Percentiles rank a stretch among this genome's conserved stretches.
Conservation (phyloP, 2,888 invertebrate species). For the Oxyteleia sp. region DNA sequence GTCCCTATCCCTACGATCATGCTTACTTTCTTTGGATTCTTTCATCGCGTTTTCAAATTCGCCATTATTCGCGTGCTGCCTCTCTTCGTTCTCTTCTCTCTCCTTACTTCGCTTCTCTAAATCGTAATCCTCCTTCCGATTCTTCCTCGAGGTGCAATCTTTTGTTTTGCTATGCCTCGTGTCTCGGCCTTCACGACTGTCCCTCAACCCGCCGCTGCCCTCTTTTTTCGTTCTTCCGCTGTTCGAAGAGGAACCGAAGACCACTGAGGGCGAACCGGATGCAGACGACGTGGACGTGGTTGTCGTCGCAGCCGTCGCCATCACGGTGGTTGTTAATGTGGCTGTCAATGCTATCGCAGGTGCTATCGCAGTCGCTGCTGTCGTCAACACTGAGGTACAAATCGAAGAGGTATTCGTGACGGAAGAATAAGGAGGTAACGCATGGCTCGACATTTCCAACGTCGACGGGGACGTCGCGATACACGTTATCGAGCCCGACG, state of each 20-base stretch:
- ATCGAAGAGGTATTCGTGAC: slow-evolving; percentile 72
- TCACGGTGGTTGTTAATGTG: slow-evolving; percentile 53
- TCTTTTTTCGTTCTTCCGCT: slow-evolving; percentile 82
- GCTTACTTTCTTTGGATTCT: no score
- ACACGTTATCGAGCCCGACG: slow-evolving; percentile 32
- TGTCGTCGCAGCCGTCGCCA: slow-evolving; percentile 63
- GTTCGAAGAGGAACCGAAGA: slow-evolving; percentile 58
- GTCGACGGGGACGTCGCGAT: slow-evolving; percentile 52
- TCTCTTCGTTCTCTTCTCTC: slow-evolving; percentile 80
- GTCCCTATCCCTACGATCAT: no score
- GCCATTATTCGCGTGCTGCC: no score
- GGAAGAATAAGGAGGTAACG: slow-evolving; percentile 72
- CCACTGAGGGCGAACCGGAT: slow-evolving; percentile 72
- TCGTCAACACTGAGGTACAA: slow-evolving; percentile 14
- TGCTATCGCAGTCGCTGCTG: slow-evolving; percentile 65
- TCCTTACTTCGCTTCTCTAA: slow-evolving; percentile 75
- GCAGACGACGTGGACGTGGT: slow-evolving; percentile 72
- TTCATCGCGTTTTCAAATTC: no score
- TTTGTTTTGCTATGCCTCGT: slow-evolving; percentile 83
- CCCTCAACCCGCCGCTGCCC: slow-evolving; percentile 78
- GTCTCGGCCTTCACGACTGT: slow-evolving; percentile 83
- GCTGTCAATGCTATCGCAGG: no score
- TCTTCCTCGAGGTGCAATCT: slow-evolving; percentile 78
- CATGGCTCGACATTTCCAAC: slow-evolving; percentile 76
- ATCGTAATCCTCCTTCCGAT: slow-evolving; percentile 44